phyloP scores from a whole-genome alignment of 2,888 invertebrate genomes.

The Cyclophora albipunctata region DNA sequence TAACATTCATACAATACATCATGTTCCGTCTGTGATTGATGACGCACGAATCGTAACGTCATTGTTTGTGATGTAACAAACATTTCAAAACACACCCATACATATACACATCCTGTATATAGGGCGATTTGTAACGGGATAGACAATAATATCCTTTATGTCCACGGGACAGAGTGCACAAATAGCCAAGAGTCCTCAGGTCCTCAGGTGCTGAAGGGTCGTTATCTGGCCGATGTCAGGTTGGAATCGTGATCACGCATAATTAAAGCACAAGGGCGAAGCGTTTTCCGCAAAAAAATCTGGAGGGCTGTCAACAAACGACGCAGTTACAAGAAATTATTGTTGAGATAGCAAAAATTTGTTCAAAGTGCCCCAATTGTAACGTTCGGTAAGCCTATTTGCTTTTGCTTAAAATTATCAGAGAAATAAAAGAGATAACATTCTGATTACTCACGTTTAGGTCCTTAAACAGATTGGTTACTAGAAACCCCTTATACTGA shows the following conservation, averaged over 20 bases:
- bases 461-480: neutral
- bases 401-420: constrained; percentile 1
- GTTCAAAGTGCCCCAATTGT: constrained; percentile 3
- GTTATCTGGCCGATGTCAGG: constrained; percentile 17
- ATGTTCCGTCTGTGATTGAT: constrained; percentile 37
- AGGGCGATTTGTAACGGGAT: too few relatives aligned
- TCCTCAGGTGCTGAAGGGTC: constrained; percentile 6
- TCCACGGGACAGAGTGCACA: constrained; percentile 1
- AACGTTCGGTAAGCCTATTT: constrained; percentile 1
- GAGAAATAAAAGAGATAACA: neutral
- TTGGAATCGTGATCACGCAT: constrained; percentile 22
- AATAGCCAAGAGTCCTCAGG: constrained; percentile 1
- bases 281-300: constrained; percentile 10
- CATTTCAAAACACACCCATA: constrained; percentile 5
- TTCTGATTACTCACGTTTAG: neutral
- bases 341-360: constrained; percentile 4
- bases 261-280: constrained; percentile 12
- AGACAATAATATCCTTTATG: constrained; percentile 3
- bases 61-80: constrained; percentile 32
- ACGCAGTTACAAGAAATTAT: constrained; percentile 4
- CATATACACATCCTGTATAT: neutral
- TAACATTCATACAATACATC: constrained; percentile 35
- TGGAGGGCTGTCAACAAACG: constrained; percentile 9
- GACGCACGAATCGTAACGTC: constrained; percentile 29
- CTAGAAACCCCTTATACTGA: neutral